Percentiles rank a stretch among this genome's conserved stretches.
Conservation (phyloP, 2,113 vertebrate species). For the Sterrhoptilus dennistouni region DNA sequence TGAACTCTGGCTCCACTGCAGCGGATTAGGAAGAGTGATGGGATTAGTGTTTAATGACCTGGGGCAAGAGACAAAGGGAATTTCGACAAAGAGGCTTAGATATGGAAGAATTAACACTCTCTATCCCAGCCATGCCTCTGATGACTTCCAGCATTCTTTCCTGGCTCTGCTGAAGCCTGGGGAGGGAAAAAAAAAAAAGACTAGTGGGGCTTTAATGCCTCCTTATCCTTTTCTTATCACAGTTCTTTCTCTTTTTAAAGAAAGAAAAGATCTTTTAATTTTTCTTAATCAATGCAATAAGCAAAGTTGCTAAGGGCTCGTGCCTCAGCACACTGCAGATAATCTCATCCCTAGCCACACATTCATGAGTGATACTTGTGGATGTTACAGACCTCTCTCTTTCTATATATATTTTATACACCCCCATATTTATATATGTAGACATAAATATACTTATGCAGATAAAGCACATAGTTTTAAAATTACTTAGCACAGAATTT, state of each 20-base stretch:
- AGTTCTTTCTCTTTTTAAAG: not conserved
- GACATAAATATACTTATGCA: not conserved
- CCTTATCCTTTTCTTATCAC: slow-evolving; percentile 64
- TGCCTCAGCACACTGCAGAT: not conserved
- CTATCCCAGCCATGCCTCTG: slow-evolving; percentile 78
- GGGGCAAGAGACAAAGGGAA: slow-evolving; percentile 90
- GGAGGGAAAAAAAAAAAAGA: not conserved
- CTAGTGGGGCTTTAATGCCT: slow-evolving; percentile 62
- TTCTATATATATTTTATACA: not conserved
- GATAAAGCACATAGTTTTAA: not conserved
- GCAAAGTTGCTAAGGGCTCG: not conserved
- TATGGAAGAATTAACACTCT: slow-evolving; percentile 93
- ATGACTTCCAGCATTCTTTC: slow-evolving; percentile 81
- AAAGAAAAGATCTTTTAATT: slow-evolving; percentile 68
- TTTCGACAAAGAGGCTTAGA: slow-evolving; percentile 88
- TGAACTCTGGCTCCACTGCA: slow-evolving; percentile 85
- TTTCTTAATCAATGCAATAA: slow-evolving; percentile 33
- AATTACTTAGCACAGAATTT: not conserved
- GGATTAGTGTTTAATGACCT: slow-evolving; percentile 99
- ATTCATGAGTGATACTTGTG: not conserved
- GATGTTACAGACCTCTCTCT: not conserved
- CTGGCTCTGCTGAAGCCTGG: slow-evolving; percentile 46
- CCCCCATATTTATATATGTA: not conserved
- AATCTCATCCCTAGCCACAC: not conserved
- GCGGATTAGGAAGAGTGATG: slow-evolving; percentile 98